Base-by-base conservation (phyloP, 2,888 invertebrate species). In the Caenorhabditis afra region DNA sequence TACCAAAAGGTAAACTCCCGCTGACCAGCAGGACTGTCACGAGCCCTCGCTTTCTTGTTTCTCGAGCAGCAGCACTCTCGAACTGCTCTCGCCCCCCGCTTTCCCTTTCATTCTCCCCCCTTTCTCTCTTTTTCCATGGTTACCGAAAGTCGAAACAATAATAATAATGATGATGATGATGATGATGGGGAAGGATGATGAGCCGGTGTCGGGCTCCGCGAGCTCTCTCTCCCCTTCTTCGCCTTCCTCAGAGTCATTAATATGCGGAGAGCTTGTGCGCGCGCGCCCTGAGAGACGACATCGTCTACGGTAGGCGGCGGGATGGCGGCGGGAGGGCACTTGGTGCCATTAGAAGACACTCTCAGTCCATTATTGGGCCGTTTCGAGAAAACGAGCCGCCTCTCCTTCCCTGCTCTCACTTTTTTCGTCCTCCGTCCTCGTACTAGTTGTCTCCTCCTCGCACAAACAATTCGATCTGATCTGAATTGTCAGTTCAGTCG, bases 1-100 rank as follows among this genome's bases (percentile, higher is more conserved):
- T 61, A 68, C 68, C 68, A 68, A 59, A 68, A 71, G 62, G 71
- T 71, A 71, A 71, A 71, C 71, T 71, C 52, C 52, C 52, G 52
- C 52, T 52, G 52, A 52, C 52, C 52, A n/a, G n/a, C n/a, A 23
- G 59, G 62, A 64, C 71, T 62, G 71, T 71, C 71, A 71, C 71
- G 71, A 71, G 49, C 57, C 71, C 49, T 57, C 29, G 29, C 29
- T 29, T 29, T 29, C 29, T 29, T 29, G 29, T 49, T 59, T 52
- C 64, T 23, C 29, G 55, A 55, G 55, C 55, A 39, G 22, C 49
- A 22, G 29, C 29, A 29, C 29, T 29, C 14, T 41, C n/a, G n/a
- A n/a, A 41, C 41, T 41, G 11, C 41, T 41, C 41, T 41, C 11
- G 3, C 41, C 14, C 41, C 7, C 11, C 41, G 3, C 41, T 41